Base-by-base conservation (phyloP, 2,113 vertebrate species). In the Dasyornis broadbenti region DNA sequence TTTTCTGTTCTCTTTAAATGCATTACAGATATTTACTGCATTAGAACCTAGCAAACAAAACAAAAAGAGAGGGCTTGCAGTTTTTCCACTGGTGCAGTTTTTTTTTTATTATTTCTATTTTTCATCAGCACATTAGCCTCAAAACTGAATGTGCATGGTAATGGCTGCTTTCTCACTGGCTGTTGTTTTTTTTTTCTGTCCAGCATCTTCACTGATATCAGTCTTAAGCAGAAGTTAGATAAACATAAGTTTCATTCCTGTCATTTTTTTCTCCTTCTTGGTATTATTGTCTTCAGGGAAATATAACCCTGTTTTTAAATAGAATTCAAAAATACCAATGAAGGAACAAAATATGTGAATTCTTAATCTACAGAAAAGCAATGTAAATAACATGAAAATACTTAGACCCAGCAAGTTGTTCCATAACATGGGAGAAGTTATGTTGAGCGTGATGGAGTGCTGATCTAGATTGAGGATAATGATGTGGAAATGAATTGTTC, bases 11-110 rank as follows among this genome's bases (percentile, higher is more conserved):
- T 87, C 26, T 82, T 92, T 86, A 92, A 80, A 63, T 65, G 14
- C 10, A 33, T 86, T 85, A 63, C 14, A 90, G 56, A 24, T 72
- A 54, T 95, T 88, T 90, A 76, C 11, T 72, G 2, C 42, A 68
- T 52, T 57, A 54, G 39, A 35, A 79, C 5, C 8, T 71, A 63
- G 22, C 3, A 53, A 84, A 59, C 11, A 85, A 75, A 82, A 42
- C 2, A 75, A 75, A 30, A 37, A n/a, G 3, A 31, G 2, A 8
- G 18, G 1, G 2, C 56, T 56, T 85, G 7, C 4, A 37, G 2
- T 27, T 4, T 71, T 61, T 60, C 69, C 40, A 47, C 1, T 11
- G 7, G 1, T 24, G 12, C 1, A 0, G 10, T 22, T 53, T 23
- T 26, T 52, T 61, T 40, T 47, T 39, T 45, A 42, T 50, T 69